These are phyloP conservation scores for Homalodisca vitripennis DNA, from an alignment of 1,140 invertebrate species.

Conservation along the genomic window DNA sequence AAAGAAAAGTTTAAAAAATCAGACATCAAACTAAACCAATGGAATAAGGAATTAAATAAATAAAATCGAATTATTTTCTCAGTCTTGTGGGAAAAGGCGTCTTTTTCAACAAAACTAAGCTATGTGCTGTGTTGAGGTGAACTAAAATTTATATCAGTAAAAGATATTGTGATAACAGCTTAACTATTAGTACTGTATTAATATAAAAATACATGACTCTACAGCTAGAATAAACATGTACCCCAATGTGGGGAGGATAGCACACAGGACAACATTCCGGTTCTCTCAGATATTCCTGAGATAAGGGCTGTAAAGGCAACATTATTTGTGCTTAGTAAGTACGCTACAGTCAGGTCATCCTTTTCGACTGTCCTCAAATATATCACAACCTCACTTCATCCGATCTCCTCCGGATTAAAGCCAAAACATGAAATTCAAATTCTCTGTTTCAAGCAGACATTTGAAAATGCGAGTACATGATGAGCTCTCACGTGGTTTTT, in stretches of 20 bases:
- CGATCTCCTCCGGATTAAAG: not conserved
- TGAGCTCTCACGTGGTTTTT: constrained; percentile 4
- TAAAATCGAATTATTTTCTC: not conserved
- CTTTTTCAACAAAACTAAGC: not conserved
- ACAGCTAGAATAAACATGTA: not conserved
- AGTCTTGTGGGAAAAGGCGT: not conserved
- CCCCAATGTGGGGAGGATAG: constrained; percentile 13
- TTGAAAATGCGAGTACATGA: not conserved
- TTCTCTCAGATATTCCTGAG: not conserved
- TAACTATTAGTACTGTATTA: not conserved
- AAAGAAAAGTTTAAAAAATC: no score
- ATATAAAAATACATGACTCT: not conserved
- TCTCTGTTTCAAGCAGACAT: not conserved
- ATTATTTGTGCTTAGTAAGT: constrained; percentile 4
- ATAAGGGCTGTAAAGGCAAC: not conserved
- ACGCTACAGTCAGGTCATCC: not conserved
- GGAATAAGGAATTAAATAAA: no score
- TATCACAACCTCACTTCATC: constrained; percentile 6
- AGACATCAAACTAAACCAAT: no score
- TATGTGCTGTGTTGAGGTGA: not conserved
- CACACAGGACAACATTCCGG: constrained; percentile 3
- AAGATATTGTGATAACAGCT: not conserved
- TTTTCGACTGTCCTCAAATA: not conserved
- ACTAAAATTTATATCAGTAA: not conserved
- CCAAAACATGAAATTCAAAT: not conserved